Evolutionary conservation across 2,888 invertebrate genomes (phyloP), one percentile per base, ranked within the genome.

Genomic region (Pycnomerus fuliginosus): DNA sequence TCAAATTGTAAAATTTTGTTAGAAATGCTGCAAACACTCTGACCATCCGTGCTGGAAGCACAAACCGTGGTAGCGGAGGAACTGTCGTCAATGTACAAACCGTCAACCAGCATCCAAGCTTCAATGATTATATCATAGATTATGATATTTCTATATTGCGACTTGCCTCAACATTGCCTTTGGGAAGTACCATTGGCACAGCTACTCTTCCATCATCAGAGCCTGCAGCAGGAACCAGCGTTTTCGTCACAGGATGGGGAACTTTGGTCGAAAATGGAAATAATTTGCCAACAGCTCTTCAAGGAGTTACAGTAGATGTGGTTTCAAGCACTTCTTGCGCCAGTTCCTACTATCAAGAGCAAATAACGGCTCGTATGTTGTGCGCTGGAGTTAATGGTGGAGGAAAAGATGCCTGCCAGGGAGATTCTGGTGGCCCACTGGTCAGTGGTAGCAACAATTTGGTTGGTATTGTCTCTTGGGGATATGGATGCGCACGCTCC

Each of bases 341-440:
- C 11, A 30, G 40, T 11, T 43, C 25, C 7, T 44, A 48, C 22
- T n/a, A n/a, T n/a, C 27, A 25, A 12, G 23, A 13, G 2, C 15
- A n/a, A 2, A 53, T 65, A 10, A 76, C 76, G 0, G 54, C 64
- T 0, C 71, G 73, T 12, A 79, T 79, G 79, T 74, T 79, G 56
- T 79, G 79, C 38, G 79, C 79, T 0, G 78, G 77, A 1, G 72
- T 74, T 53, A 67, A 58, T 0, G 70, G 73, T 1, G 74, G 77
- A 1, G 73, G 76, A 2, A 74, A 75, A 32, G 79, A 79, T 58
- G 74, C 78, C 32, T 79, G 79, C 39, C 76, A 79, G 58, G 58
- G 57, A 4, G 57, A 57, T 45, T 57, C 57, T 20, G 57, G 57
- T 1, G 57, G 57, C 27, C 57, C 57, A 12, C 23, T 55, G 16